A percentile compares a stretch with the other conserved stretches of the same genome.
Evolutionary conservation across 2,113 vertebrate genomes (phyloP).

Genomic region (Cynocephalus volans): DNA sequence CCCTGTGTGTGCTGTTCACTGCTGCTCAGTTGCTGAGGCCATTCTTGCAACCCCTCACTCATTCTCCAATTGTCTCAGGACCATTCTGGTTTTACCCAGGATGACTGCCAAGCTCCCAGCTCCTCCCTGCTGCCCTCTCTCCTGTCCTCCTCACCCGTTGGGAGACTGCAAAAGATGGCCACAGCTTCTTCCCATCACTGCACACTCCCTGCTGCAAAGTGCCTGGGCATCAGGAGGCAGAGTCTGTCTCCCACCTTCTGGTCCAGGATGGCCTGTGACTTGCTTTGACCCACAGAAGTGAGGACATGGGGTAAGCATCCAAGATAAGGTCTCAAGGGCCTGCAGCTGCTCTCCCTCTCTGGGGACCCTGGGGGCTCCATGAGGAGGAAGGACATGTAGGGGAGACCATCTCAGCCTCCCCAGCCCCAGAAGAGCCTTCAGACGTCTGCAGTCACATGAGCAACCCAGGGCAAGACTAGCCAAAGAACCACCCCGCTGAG

Average conservation of each 20-base stretch:
- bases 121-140: neutral
- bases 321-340: neutral
- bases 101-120: neutral
- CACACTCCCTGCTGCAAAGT: accelerated
- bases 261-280: neutral
- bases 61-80: neutral
- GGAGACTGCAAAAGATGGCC: accelerated
- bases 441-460: neutral
- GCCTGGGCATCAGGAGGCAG: accelerated
- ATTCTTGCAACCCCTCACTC: neutral
- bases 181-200: accelerated
- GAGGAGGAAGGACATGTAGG: neutral
- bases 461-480: neutral
- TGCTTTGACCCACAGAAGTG: neutral
- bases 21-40: too few relatives aligned
- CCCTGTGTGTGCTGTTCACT: too few relatives aligned
- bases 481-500: neutral
- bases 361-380: neutral
- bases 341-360: neutral
- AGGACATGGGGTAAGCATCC: too few relatives aligned
- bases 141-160: accelerated
- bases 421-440: neutral
- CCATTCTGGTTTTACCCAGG: neutral
- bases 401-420: neutral
- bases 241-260: too few relatives aligned